Percentiles rank a stretch among this genome's conserved stretches.
Conservation (phyloP, 53 echinoderm and acorn worm genomes). For the Pentamera pediparva region DNA sequence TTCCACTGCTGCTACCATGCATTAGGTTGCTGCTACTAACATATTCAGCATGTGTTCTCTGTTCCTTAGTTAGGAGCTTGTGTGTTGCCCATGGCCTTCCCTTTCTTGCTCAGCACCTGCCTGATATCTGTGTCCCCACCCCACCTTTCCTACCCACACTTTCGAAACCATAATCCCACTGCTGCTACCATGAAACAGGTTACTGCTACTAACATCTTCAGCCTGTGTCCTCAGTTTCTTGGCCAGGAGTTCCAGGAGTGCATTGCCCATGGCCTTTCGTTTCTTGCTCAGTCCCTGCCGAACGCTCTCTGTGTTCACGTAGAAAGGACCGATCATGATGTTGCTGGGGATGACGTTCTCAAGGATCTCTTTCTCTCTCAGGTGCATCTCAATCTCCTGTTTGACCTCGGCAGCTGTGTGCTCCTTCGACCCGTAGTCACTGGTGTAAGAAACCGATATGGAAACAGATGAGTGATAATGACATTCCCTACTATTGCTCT, state of each 20-base stretch:
- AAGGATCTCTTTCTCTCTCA: conserved; percentile 75
- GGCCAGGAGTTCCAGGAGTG: conserved; percentile 87
- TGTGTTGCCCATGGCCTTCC: too few species aligned
- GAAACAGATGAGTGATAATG: too few species aligned
- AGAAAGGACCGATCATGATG: conserved; percentile 94
- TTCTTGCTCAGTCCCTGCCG: conserved; percentile 91
- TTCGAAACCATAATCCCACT: neutral
- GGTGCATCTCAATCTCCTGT: conserved; percentile 95
- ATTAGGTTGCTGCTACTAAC: too few species aligned
- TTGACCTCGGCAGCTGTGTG: conserved; percentile 96
- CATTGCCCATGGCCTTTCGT: conserved; percentile 96
- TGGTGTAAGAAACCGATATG: too few species aligned
- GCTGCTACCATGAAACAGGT: neutral
- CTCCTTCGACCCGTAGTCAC: conserved; percentile 92
- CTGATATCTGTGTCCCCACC: too few species aligned
- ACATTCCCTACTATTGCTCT: too few species aligned
- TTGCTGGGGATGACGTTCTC: conserved; percentile 88
- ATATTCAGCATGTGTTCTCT: too few species aligned
- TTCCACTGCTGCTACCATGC: too few species aligned
- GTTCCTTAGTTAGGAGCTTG: too few species aligned
- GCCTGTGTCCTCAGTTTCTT: conserved; percentile 93
- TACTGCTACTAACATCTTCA: conserved; percentile 75
- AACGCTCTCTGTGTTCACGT: conserved; percentile 95
- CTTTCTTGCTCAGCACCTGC: too few species aligned
- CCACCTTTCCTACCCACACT: too few species aligned